These are phyloP conservation scores for Globia sparganii DNA, from an alignment of 2,888 invertebrate species.

Conservation along the genomic window DNA sequence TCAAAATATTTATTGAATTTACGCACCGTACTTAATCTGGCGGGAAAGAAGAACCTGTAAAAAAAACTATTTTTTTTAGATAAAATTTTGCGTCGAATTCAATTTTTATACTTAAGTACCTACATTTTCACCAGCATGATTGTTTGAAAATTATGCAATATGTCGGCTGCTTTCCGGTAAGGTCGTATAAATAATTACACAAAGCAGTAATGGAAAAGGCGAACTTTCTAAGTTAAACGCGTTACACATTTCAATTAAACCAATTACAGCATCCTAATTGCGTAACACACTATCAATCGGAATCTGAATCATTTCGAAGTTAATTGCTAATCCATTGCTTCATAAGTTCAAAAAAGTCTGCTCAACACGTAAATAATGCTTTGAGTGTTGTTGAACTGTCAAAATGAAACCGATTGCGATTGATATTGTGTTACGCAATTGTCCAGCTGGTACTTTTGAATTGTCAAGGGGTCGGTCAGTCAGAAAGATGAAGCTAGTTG, in stretches of 20 bases:
- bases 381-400: too few species aligned
- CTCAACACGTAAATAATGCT: too few species aligned
- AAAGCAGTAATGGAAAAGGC: neutral
- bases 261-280: too few species aligned
- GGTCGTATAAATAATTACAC: neutral
- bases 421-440: too few species aligned
- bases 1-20: slow-evolving; percentile 54
- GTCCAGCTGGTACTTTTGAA: too few species aligned
- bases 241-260: neutral
- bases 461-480: too few species aligned
- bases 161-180: neutral
- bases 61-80: neutral
- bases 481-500: too few species aligned
- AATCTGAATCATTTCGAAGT: too few species aligned
- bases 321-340: too few species aligned
- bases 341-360: too few species aligned
- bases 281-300: too few species aligned
- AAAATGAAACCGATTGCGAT: too few species aligned
- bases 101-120: neutral
- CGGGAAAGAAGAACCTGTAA: neutral
- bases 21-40: neutral
- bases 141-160: neutral
- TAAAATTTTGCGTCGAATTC: neutral
- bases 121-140: neutral
- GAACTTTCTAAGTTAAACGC: neutral